These are phyloP conservation scores for Eilema depressum DNA, from an alignment of 2,888 invertebrate genomes.

Conservation along the genomic window DNA sequence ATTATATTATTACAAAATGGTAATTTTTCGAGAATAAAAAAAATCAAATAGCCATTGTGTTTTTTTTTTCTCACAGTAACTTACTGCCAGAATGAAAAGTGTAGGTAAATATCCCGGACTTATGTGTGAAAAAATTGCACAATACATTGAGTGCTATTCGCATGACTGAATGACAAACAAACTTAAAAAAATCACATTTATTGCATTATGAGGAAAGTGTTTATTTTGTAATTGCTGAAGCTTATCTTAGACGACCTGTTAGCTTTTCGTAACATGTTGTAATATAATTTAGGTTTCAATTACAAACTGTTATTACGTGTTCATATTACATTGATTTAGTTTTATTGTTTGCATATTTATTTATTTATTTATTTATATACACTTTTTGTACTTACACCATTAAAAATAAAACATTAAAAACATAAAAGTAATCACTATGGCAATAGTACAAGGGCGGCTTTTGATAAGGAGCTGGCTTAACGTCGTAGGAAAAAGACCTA, in stretches of 20 bases:
- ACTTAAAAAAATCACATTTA: not conserved
- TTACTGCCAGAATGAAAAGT: not conserved
- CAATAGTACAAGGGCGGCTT: too few species aligned
- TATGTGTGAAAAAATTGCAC: not conserved
- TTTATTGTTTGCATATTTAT: constrained; percentile 5
- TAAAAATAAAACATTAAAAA: too few species aligned
- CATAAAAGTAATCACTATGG: too few species aligned
- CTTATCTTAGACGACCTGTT: not conserved
- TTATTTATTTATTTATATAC: too few species aligned
- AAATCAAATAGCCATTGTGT: too few species aligned
- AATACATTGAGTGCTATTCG: not conserved
- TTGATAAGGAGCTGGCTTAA: too few species aligned
- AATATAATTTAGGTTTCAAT: not conserved
- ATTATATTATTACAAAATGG: too few species aligned
- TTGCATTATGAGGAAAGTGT: not conserved
- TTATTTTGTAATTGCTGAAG: not conserved
- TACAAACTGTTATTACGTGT: not conserved
- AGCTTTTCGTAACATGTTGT: not conserved
- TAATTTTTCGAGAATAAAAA: too few species aligned
- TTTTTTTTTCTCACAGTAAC: too few species aligned
- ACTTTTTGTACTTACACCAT: too few species aligned
- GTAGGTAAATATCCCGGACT: too few species aligned
- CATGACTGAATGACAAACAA: not conserved
- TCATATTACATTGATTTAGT: not conserved
- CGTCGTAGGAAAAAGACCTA: too few species aligned